Evolutionary conservation across 2,888 invertebrate species (phyloP), one percentile per base, ranked within the genome.

Genomic region (Neuroscelio doddi): DNA sequence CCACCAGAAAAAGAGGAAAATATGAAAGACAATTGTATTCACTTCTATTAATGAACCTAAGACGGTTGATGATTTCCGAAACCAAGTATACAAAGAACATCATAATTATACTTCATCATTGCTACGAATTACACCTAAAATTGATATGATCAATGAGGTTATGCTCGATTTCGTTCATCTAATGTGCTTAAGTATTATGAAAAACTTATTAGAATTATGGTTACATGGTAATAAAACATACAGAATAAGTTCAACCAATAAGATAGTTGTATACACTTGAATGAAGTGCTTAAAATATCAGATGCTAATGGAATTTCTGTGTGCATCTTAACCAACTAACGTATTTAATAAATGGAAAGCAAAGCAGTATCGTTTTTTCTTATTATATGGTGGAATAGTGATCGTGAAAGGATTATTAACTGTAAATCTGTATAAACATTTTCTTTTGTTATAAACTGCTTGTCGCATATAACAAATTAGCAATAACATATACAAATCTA

Each of bases 381-480:
- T 59, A 10, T 53, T 67, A 7, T 72, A 77, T 39, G 56, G 61
- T 24, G 76, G 74, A 10, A 61, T 68, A 4, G 44, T 76, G 10
- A 65, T 73, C 15, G 14, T 68, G 1, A 68, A 61, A 46, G 50
- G 39, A 32, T 27, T 64, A 30, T 24, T 70, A 4, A 9, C 26
- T 2, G 39, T 38, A 7, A 26, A 55, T 1, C 16, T 64, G 14
- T 64, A 64, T 27, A 46, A 45, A 7, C 56, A 62, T 26, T 68
- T 68, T 44, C 7, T 67, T 10, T 15, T 67, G 2, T 41, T 69
- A 32, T 45, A 51, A 21, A 27, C 42, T 12, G 67, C 36, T 14
- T 50, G 24, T 38, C n/a, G 56, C 10, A 41, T 53, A n/a, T 14
- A 34, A 34, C 5, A 34, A 14, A 10, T 34, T 14, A 1, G 34